Base-by-base conservation (phyloP, 2,888 invertebrate species). In the Clitarchus hookeri region DNA sequence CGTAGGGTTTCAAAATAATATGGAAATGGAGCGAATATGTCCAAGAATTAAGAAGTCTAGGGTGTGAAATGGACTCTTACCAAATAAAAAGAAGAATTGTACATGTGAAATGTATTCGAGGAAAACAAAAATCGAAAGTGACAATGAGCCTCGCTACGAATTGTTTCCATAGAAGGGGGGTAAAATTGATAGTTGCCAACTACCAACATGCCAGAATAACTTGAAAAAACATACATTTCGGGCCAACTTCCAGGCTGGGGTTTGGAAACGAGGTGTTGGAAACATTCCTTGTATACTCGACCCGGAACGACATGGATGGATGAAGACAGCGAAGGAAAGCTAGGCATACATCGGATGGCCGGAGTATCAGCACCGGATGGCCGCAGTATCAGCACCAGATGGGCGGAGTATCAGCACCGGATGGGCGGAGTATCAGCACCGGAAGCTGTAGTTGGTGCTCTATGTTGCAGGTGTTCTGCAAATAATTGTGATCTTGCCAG, bases 71-170 rank as follows among this genome's bases (percentile, higher is more conserved):
- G 78, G 19, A 16, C 78, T 78, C n/a, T 78, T 26, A 11, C 78
- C 13, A 16, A 25, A 25, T 6, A 78, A 25, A 8, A 11, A 26
- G 8, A 78, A 23, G 78, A 78, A 78, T 8, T 78, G 23, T 6
- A 26, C 26, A 78, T 78, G 78, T 78, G 78, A 78, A 78, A 78
- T 16, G 19, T 78, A 78, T 78, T 23, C 78, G 6, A 78, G 78
- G 26, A 78, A 78, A 8, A 78, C 78, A 26, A 78, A 78, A 78
- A 78, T 78, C 26, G 78, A 78, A 78, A 11, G 78, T 78, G 78
- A 11, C 23, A 78, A 16, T 26, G 9, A 78, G 11, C n/a, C 19
- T 25, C 78, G 78, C 26, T 78, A 23, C 19, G n/a, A 78, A 6
- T 78, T 78, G 19, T 78, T 78, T 26, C 6, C 6, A 78, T 1